Conservation (phyloP, 2,113 vertebrate genomes). For the cattle (Bos taurus) region ARS-UCD2.0 NC_037333.1:116398501-116399000, state of each 20-base stretch:
- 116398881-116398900: background rate
- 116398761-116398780: background rate
- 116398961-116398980: background rate
- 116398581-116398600: background rate
- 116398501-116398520: background rate
- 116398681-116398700: background rate
- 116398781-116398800: background rate
- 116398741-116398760: background rate
- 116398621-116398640: background rate
- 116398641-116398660: background rate
- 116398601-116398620: background rate
- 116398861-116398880: background rate
- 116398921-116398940: background rate
- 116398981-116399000: background rate
- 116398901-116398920: background rate
- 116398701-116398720: background rate
- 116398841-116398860: background rate
- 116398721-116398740: background rate
- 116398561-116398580: background rate
- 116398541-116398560: background rate
- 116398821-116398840: background rate
- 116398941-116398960: background rate
- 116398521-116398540: background rate
- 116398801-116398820: background rate
- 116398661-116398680: background rate